phyloP scores from a whole-genome alignment of 2,113 vertebrate genomes.

The Esox niger region DNA sequence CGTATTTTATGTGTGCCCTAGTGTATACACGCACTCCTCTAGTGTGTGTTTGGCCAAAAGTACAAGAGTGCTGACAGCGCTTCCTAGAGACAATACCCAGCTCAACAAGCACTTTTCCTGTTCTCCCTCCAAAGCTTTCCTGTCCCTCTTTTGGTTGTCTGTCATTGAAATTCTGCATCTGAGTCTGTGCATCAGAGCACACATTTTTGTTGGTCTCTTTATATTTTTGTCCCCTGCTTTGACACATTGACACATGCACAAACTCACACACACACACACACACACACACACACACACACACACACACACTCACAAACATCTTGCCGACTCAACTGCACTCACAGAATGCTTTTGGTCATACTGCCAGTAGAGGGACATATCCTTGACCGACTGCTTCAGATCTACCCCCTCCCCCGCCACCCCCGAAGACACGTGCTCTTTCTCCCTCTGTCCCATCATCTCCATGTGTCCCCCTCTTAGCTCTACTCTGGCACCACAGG shows the following conservation, averaged over 20 bases:
- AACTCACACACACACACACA: background rate
- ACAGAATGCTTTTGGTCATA: no score
- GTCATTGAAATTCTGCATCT: background rate
- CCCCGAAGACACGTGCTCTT: background rate
- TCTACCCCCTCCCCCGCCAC: background rate
- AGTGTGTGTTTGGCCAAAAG: background rate
- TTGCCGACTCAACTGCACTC: background rate
- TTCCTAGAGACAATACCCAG: conserved; percentile 40
- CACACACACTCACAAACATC: background rate
- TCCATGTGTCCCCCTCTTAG: background rate
- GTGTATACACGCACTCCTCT: background rate
- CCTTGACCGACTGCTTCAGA: background rate
- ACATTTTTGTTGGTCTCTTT: conserved; percentile 45
- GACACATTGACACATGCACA: no score
- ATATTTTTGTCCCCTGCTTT: background rate
- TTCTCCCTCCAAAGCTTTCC: conserved; percentile 55
- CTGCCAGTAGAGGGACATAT: background rate
- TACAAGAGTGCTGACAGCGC: conserved; percentile 17
- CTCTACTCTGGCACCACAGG: background rate
- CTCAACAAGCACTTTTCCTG: conserved; percentile 48
- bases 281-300: conserved; percentile 29
- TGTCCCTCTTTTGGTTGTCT: conserved; percentile 52
- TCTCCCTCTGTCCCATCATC: background rate
- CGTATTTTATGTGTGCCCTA: conserved; percentile 3
- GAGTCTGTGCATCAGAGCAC: background rate